Evolutionary conservation across 2,888 invertebrate species (phyloP), one percentile per base, ranked within the genome.

Genomic region (Epiblema foenella): DNA sequence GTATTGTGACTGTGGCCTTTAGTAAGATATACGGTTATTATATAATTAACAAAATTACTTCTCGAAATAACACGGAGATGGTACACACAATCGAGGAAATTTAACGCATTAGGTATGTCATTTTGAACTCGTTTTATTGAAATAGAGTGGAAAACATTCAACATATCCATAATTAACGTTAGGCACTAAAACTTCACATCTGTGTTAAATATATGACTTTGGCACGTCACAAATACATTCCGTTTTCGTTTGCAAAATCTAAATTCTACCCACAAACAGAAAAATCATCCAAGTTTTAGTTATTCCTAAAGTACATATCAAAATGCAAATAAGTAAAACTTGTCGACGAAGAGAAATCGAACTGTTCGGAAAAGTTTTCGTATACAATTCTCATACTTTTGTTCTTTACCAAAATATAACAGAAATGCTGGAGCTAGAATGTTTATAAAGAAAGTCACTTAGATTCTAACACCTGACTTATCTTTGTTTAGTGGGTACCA

Each of bases 241-340:
- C 46, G 8, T n/a, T n/a, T 46, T 17, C 12, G 24, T 42, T 42
- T 24, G 10, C 20, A 49, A 51, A 5, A 29, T 20, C 33, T 15
- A 18, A 1, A 59, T 17, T 11, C 49, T 15, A 29, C 20, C 18
- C 12, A 33, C 20, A 33, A 58, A 66, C 15, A 60, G 46, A 71
- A 57, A 57, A 20, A 57, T 70, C 46, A 62, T 57, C 42, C 49
- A 60, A 71, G 66, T 71, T 71, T 67, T 42, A 46, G 24, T 70
- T 67, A 51, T 67, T 67, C 49, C n/a, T 12, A 67, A 71, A 62
- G 67, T 62, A 71, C 56, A 71, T 67, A 71, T 71, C 66, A 67
- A 71, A 62, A 67, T 71, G 71, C 66, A 57, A 71, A 71, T 71
- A 11, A n/a, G 17, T 8, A n/a, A 29, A 54, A 70, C 59, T 71